A percentile compares a stretch with the other conserved stretches of the same genome.
Evolutionary conservation across 2,797 vertebrate genomes (phyloP).

Genomic region (Myioborus miniatus): DNA sequence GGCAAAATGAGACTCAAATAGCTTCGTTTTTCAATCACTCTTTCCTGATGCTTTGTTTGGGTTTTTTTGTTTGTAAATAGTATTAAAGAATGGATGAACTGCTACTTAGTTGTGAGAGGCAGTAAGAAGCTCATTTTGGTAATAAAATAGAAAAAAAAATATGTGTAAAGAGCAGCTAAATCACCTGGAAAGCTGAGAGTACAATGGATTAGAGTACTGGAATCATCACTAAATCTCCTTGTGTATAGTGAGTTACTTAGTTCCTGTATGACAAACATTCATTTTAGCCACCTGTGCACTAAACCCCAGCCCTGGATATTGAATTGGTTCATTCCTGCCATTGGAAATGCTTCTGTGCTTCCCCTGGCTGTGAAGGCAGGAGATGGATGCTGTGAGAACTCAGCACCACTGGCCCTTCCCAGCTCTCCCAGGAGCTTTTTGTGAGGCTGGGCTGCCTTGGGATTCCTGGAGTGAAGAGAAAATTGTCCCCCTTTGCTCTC

Average conservation of each 20-base stretch:
- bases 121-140: background rate
- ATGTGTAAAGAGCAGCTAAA: background rate
- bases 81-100: background rate
- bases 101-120: background rate
- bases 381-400: background rate
- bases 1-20: background rate
- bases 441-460: background rate
- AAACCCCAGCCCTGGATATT: background rate
- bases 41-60: background rate
- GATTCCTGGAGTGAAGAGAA: background rate
- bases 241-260: background rate
- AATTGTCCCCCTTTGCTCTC: background rate
- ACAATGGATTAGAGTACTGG: background rate
- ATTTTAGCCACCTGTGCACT: background rate
- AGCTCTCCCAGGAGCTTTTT: background rate
- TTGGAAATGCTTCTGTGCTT: background rate
- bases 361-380: fast-evolving
- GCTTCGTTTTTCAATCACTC: background rate
- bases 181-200: background rate
- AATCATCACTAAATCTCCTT: background rate
- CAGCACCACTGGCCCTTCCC: fast-evolving
- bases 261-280: background rate
- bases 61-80: background rate
- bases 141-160: background rate
- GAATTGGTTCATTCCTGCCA: background rate